Base-by-base conservation (phyloP, 2,797 vertebrate species). In the Buceros bicornis region DNA sequence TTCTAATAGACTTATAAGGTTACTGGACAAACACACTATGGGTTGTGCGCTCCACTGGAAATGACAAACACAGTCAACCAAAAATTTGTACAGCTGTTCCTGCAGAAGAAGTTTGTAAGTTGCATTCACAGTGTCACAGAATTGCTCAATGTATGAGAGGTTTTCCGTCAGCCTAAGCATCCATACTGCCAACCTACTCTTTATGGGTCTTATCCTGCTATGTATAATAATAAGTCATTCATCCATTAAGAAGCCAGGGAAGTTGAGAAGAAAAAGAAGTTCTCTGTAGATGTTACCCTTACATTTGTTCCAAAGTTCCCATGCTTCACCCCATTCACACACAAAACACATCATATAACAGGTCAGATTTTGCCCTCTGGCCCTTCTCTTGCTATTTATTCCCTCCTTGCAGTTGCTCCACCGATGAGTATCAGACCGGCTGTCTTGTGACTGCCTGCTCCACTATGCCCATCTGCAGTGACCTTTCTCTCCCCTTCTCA, bases 401-500 rank as follows among this genome's bases (percentile, higher is more conserved):
- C 20, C 22, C 21, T 71, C 29, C 51, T 79, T 31, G 24, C 42
- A 82, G 24, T 17, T 65, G 12, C 48, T 74, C 53, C 50, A 45
- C 13, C 53, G 47, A 20, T 76, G 43, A 90, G 31, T 58, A 61
- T 25, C 7, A 12, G 35, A 15, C 56, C 16, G 28, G 13, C 25
- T 82, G 16, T 65, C 86, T 69, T 69, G 54, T 93, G 90, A 90
- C 71, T 42, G 33, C 13, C 51, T 0, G 0, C 47, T 76, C n/a
- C 69, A 5, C 25, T 71, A 3, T 31, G 56, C 16, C 10, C 35
- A 43, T 58, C 11, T 47, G n/a, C 48, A 53, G 42, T 79, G 50
- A 86, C 47, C 71, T 91, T 91, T 89, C 33, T 35, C 29, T 78
- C 84, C 45, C 45, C 57, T 71, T 72, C 71, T 60, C 45, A 61